phyloP scores from a whole-genome alignment of 23 tunicate genomes.

The Phallusia fumigata region DNA sequence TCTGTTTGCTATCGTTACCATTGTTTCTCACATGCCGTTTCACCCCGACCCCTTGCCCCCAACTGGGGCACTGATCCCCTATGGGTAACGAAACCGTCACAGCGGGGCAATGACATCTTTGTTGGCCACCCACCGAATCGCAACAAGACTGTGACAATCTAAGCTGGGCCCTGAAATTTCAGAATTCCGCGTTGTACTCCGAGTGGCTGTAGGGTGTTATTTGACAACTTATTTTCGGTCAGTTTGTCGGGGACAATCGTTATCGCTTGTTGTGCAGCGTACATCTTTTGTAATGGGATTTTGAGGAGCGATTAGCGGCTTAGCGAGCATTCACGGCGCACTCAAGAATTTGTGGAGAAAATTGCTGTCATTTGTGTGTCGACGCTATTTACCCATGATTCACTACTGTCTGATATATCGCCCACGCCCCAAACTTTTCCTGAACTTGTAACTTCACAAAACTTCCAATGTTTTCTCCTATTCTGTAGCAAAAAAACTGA shows the following conservation, averaged over 20 bases:
- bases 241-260: background rate
- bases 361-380: background rate
- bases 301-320: background rate
- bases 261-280: background rate
- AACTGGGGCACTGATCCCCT: background rate
- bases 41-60: conserved; percentile 5
- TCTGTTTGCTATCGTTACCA: conserved; percentile 6
- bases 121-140: conserved; percentile 10
- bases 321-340: background rate
- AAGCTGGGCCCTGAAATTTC: too few relatives aligned
- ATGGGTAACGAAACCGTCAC: conserved; percentile 8
- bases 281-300: background rate
- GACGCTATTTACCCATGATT: too few relatives aligned
- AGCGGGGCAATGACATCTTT: background rate
- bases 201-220: too few relatives aligned
- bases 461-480: too few relatives aligned
- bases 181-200: too few relatives aligned
- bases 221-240: too few relatives aligned
- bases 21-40: background rate
- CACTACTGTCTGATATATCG: too few relatives aligned
- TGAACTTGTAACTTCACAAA: too few relatives aligned
- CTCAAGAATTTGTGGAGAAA: background rate
- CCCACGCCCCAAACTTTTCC: too few relatives aligned
- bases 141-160: background rate
- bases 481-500: too few relatives aligned